Evolutionary conservation across 2,888 invertebrate genomes (phyloP), one percentile per base, ranked within the genome.

Genomic region (Lacanobia wlatinum): DNA sequence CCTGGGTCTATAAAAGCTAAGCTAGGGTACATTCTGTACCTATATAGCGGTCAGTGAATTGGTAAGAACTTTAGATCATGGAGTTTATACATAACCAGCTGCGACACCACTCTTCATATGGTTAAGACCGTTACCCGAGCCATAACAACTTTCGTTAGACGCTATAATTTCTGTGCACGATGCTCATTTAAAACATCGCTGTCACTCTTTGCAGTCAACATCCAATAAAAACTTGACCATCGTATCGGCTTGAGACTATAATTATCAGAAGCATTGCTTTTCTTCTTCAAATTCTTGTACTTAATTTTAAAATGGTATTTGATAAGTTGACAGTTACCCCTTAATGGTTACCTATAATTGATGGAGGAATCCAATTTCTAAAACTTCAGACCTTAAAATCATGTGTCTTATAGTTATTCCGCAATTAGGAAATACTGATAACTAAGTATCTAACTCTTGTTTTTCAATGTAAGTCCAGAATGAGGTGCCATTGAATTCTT

Each of bases 61-160:
- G n/a, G 5, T 21, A 28, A 14, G 10, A 43, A 73, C 48, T 53
- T 68, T 38, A 53, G 5, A 48, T 53, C 52, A 48, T 62, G 10
- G 10, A 48, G 43, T 28, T 73, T 23, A 61, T 75, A 53, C 23
- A 64, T 52, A 61, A 77, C 56, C 40, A 61, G 81, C 60, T 81
- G 43, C 48, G 16, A 78, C 18, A 52, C 12, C 16, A 28, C 64
- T 70, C 71, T 69, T 70, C 70, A 68, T 80, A 86, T 72, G 76
- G 76, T 66, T 63, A 77, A 65, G 74, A 87, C 89, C 85, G 88
- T 89, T 89, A 89, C 76, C 65, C 73, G 71, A 70, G 68, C 76
- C 82, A 82, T 80, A 80, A 84, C 89, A 82, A 90, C 90, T 90
- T 90, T 90, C 89, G 82, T 87, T 88, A 73, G 76, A 63, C 73